A percentile compares a stretch with the other conserved stretches of the same genome.
Evolutionary conservation across 2,113 vertebrate genomes (phyloP).

Genomic region (Garra rufa): DNA sequence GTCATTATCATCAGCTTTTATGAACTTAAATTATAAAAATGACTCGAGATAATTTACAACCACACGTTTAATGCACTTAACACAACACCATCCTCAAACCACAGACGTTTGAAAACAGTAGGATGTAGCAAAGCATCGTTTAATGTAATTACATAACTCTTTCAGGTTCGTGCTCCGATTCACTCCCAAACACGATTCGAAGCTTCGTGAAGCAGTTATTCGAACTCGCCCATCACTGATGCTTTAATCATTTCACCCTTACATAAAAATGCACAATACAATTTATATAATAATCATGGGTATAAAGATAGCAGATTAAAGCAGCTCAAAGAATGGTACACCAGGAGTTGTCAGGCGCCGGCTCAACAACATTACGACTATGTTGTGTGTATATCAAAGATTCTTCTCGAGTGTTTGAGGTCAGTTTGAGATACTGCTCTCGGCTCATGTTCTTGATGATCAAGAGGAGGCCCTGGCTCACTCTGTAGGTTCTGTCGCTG

Average conservation of each 20-base stretch:
- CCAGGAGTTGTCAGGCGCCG: background rate
- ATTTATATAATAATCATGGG: background rate
- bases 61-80: background rate
- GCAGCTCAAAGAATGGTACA: slow-evolving; percentile 29
- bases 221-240: background rate
- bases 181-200: background rate
- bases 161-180: background rate
- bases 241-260: background rate
- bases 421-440: background rate
- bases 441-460: background rate
- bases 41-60: too few relatives aligned
- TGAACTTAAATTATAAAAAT: too few relatives aligned
- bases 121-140: background rate
- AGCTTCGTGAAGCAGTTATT: too few relatives aligned
- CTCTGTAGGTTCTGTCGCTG: background rate
- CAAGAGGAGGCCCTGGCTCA: slow-evolving; percentile 25
- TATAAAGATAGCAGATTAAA: background rate
- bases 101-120: background rate
- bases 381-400: background rate
- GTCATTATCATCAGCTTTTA: too few relatives aligned
- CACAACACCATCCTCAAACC: background rate
- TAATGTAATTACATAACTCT: background rate
- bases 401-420: background rate
- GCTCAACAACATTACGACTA: background rate
- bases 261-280: background rate